Base-by-base conservation (phyloP, 2,113 vertebrate genomes). In the Crotophaga sulcirostris region DNA sequence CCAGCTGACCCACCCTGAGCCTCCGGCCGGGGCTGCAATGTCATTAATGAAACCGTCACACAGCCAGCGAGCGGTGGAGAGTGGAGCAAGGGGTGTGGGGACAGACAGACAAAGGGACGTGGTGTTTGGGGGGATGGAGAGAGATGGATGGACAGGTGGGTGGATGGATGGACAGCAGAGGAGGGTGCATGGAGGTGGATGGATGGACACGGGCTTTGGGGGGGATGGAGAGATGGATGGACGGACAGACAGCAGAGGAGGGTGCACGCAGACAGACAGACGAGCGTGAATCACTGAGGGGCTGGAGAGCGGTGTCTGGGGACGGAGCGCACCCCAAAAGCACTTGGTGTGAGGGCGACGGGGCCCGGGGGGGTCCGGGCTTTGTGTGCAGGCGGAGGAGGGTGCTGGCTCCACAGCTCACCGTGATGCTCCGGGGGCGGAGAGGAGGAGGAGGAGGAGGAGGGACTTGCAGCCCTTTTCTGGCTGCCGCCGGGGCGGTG, bases 11-110 rank as follows among this genome's bases (percentile, higher is more conserved):
- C 42, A 58, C 44, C 38, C 8, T 0, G n/a, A 31, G 29, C 63
- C 4, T 6, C 49, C 18, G 11, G 0, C 8, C 0, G 6, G 33
- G 19, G 47, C 10, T 16, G 31, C 16, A 1, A 6, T 7, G 7
- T 2, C 24, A 3, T 7, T 24, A 40, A 44, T 2, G 16, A 38
- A 7, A 8, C 25, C 18, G 0, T 6, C 6, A 0, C 0, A 16
- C 11, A 10, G 66, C 23, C 1, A 1, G 63, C 3, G n/a, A 10
- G 6, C 1, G 7, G 13, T 0, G 18, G 33, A 28, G 54, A 13
- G 25, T n/a, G 78, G 72, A 31, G 66, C 1, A 6, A 44, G 15
- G 42, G 3, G 56, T 16, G 28, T 29, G 6, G 36, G 70, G 87
- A 60, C 33, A 26, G 47, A 45, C 3, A 3, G 64, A 11, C 2